A percentile compares a stretch with the other conserved stretches of the same genome.
Evolutionary conservation across 1,140 invertebrate species (phyloP).

Genomic region (Sarcophaga peregrina): DNA sequence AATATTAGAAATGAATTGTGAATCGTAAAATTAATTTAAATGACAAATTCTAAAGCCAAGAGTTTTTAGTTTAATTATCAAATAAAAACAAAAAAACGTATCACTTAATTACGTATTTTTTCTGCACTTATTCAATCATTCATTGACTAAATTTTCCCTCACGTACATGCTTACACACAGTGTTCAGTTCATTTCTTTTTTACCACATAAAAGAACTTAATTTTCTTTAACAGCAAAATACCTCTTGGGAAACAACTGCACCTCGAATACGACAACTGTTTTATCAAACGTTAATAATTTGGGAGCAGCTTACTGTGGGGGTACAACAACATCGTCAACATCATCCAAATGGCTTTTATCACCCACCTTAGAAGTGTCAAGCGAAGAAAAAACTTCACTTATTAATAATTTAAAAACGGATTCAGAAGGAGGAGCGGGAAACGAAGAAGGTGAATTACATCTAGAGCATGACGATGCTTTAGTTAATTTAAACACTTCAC

Average conservation of each 20-base stretch:
- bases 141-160: background rate
- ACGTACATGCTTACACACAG: constrained; percentile 21
- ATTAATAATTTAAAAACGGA: constrained; percentile 60
- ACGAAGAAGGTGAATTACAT: background rate
- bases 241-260: constrained; percentile 41
- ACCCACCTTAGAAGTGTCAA: constrained; percentile 61
- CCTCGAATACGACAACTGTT: constrained; percentile 41
- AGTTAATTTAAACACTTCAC: constrained; percentile 31
- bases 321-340: constrained; percentile 52
- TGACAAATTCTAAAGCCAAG: no score
- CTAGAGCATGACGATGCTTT: constrained; percentile 27
- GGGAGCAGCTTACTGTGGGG: constrained; percentile 36
- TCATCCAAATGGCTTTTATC: constrained; percentile 65
- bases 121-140: background rate
- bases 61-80: no score
- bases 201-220: constrained; percentile 66
- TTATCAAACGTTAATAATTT: constrained; percentile 32
- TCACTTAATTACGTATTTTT: no score
- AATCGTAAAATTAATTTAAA: no score
- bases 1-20: no score
- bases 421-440: constrained; percentile 50
- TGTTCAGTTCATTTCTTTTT: constrained; percentile 43
- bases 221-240: constrained; percentile 64
- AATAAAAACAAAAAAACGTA: no score
- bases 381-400: constrained; percentile 64